These are phyloP conservation scores for Novumbra hubbsi DNA, from an alignment of 2,797 vertebrate species.

Conservation along the genomic window DNA sequence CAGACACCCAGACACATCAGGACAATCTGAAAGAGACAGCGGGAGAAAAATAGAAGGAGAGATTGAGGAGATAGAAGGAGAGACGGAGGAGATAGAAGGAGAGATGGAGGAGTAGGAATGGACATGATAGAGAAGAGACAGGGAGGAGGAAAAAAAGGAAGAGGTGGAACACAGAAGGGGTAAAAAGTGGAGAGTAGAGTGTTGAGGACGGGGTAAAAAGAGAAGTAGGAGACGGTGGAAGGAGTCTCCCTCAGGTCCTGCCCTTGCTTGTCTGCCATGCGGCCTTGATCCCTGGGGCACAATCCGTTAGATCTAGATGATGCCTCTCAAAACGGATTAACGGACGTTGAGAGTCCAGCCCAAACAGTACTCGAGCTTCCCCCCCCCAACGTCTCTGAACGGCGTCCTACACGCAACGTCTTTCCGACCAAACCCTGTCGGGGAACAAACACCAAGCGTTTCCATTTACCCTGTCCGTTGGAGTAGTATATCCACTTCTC, in stretches of 20 bases:
- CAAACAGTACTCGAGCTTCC: too few relatives aligned
- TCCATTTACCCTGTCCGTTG: slow-evolving; percentile 88
- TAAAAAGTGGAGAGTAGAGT: slow-evolving; percentile 27
- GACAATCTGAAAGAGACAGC: too few relatives aligned
- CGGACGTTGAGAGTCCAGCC: slow-evolving; percentile 25
- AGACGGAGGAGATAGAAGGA: background rate
- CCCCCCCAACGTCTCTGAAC: too few relatives aligned
- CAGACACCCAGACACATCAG: slow-evolving; percentile 30
- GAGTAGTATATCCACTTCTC: slow-evolving; percentile 97
- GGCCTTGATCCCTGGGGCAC: slow-evolving; percentile 29
- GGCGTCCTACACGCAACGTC: too few relatives aligned
- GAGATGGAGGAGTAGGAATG: slow-evolving; percentile 16
- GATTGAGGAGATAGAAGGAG: slow-evolving; percentile 17
- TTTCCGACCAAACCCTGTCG: background rate
- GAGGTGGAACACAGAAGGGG: slow-evolving; percentile 13
- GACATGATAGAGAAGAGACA: background rate
- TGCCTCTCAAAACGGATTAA: slow-evolving; percentile 28
- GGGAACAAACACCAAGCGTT: background rate
- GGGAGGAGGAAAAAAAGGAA: slow-evolving; percentile 6
- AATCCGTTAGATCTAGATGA: slow-evolving; percentile 44
- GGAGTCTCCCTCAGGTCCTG: background rate
- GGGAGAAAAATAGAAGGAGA: slow-evolving; percentile 15
- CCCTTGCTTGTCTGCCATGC: slow-evolving; percentile 37
- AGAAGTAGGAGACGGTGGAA: slow-evolving; percentile 13
- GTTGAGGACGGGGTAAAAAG: background rate